These are phyloP conservation scores for Odontomyia ornata DNA, from an alignment of 2,888 invertebrate species.

Conservation along the genomic window DNA sequence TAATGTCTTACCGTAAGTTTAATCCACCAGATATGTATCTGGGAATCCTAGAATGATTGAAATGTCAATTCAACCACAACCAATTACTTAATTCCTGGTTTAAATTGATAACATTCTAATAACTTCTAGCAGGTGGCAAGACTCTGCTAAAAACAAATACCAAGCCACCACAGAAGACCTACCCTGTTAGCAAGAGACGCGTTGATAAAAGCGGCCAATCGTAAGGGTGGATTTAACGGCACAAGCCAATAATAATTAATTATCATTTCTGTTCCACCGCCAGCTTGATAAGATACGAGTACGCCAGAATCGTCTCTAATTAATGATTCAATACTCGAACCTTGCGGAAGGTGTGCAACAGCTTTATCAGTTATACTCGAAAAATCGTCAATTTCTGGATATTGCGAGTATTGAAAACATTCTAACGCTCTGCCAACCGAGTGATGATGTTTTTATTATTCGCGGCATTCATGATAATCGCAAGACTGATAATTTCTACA, in stretches of 20 bases:
- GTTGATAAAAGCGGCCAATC: too few relatives aligned
- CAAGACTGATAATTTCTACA: constrained; percentile 13
- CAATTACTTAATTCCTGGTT: too few relatives aligned
- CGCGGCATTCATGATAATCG: not conserved
- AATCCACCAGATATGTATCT: too few relatives aligned
- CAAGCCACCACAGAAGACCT: too few relatives aligned
- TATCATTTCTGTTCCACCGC: not conserved
- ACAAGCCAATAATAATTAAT: not conserved
- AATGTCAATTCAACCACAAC: too few relatives aligned
- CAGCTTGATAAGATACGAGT: not conserved
- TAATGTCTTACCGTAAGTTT: too few relatives aligned
- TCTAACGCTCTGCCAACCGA: not conserved
- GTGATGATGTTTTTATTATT: not conserved
- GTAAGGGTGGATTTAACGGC: too few relatives aligned
- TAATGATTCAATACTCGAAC: constrained; percentile 1
- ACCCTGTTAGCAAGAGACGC: too few relatives aligned
- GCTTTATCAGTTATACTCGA: not conserved
- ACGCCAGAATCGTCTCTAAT: not conserved
- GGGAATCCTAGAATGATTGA: too few relatives aligned
- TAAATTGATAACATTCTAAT: too few relatives aligned
- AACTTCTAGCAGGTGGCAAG: too few relatives aligned
- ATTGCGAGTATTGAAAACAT: not conserved
- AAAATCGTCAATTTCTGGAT: not conserved
- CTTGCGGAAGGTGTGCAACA: constrained; percentile 21
- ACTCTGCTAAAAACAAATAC: too few relatives aligned